These are phyloP conservation scores for Cryptomyrus ogoouensis DNA, from an alignment of 2,113 vertebrate species.

Conservation along the genomic window DNA sequence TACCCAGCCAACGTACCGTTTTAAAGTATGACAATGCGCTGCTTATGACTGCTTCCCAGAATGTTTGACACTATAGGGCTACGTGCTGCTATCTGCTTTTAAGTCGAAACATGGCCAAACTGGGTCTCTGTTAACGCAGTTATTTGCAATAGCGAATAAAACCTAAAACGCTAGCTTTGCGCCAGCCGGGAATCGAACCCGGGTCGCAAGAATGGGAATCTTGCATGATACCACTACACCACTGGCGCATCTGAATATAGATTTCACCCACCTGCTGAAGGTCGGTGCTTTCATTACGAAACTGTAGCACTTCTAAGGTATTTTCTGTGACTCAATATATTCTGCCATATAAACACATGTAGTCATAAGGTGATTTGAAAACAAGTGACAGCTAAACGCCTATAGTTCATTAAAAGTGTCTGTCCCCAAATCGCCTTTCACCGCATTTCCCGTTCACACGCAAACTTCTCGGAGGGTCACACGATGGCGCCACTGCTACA, in stretches of 20 bases:
- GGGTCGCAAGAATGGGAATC: constrained; percentile 99
- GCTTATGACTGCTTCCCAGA: not conserved
- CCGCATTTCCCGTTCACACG: not conserved
- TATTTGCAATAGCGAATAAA: not conserved
- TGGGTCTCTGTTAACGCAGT: not conserved
- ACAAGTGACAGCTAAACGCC: not conserved
- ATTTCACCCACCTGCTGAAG: not conserved
- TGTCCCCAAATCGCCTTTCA: not conserved
- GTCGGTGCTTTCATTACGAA: not conserved
- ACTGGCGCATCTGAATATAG: constrained; percentile 25
- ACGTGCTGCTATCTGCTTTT: not conserved
- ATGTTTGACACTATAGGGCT: not conserved
- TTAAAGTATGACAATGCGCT: not conserved
- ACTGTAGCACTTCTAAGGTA: not conserved
- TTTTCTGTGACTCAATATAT: not conserved
- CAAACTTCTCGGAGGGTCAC: not conserved
- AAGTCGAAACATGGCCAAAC: not conserved
- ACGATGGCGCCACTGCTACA: not conserved
- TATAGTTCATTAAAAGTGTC: not conserved
- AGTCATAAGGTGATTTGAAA: not conserved
- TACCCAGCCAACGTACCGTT: not conserved
- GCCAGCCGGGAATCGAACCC: constrained; percentile 3
- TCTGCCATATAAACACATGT: not conserved
- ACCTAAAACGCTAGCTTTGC: not conserved
- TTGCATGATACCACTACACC: constrained; percentile 99